phyloP scores from a whole-genome alignment of 1,140 invertebrate species.

The Rhyzopertha dominica region DNA sequence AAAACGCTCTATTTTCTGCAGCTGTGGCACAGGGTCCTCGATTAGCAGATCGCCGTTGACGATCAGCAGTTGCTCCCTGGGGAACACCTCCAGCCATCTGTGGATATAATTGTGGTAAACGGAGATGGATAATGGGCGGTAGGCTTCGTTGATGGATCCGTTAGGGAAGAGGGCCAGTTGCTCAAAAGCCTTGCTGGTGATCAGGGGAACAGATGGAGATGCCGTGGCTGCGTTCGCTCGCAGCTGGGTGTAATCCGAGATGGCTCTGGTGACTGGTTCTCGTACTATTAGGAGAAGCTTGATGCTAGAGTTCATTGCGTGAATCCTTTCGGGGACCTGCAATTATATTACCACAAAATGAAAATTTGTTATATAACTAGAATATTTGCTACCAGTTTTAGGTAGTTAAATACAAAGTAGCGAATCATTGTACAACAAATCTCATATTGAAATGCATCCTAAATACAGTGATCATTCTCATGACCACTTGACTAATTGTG shows the following conservation, averaged over 20 bases:
- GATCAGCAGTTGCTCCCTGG: constrained; percentile 83
- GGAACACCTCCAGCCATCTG: constrained; percentile 84
- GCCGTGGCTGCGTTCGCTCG: constrained; percentile 68
- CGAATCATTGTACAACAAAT: too few species aligned
- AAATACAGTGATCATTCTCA: too few species aligned
- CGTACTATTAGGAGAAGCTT: constrained; percentile 91
- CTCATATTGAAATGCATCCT: too few species aligned
- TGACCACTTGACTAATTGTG: too few species aligned
- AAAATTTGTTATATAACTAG: too few species aligned
- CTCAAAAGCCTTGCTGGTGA: constrained; percentile 63
- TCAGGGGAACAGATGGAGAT: constrained; percentile 50
- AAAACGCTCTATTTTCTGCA: constrained; percentile 84
- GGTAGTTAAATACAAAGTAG: too few species aligned
- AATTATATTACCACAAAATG: too few species aligned
- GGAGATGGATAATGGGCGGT: constrained; percentile 67
- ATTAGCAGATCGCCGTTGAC: constrained; percentile 96
- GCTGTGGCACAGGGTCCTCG: constrained; percentile 85
- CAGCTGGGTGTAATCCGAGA: constrained; percentile 93
- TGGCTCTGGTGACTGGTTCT: constrained; percentile 90
- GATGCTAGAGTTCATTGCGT: constrained; percentile 88
- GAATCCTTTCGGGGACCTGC: constrained; percentile 81
- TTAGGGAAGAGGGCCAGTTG: constrained; percentile 73
- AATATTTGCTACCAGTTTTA: too few species aligned
- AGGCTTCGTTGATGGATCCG: constrained; percentile 76
- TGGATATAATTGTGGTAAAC: constrained; percentile 79